Conservation (phyloP, 2,797 vertebrate species). For the Acanthis flammea region DNA sequence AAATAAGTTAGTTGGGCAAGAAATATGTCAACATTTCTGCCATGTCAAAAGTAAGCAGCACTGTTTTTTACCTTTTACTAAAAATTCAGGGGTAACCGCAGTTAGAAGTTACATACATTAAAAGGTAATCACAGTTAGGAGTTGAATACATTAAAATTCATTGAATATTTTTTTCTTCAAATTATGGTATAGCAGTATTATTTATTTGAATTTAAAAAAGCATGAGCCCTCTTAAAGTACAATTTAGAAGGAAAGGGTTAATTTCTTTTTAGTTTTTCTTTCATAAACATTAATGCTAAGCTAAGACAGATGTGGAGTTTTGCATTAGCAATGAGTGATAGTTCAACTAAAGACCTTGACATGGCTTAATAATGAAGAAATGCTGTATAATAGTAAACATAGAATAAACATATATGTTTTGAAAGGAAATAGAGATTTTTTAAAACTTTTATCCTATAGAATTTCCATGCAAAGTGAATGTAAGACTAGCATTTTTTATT, state of each 20-base stretch:
- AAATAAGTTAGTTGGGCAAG: background rate
- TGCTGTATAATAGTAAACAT: background rate
- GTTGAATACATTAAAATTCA: background rate
- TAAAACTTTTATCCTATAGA: background rate
- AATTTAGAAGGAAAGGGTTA: background rate
- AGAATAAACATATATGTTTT: background rate
- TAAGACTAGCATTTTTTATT: background rate
- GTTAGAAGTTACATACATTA: background rate
- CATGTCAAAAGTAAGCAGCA: background rate
- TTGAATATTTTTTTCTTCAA: background rate
- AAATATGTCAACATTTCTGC: background rate
- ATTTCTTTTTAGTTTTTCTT: background rate
- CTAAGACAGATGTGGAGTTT: background rate
- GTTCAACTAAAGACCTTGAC: background rate
- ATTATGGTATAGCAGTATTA: background rate
- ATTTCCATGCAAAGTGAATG: background rate
- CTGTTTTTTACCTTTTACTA: background rate
- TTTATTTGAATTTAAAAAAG: background rate
- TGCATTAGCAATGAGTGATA: background rate
- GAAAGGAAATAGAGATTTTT: background rate
- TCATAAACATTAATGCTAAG: background rate
- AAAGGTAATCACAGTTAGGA: background rate
- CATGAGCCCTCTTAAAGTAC: background rate
- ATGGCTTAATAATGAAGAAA: background rate
- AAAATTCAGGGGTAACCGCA: background rate